Evolutionary conservation across 2,888 invertebrate genomes (phyloP).

Genomic region (Caenorhabditis virilis): DNA sequence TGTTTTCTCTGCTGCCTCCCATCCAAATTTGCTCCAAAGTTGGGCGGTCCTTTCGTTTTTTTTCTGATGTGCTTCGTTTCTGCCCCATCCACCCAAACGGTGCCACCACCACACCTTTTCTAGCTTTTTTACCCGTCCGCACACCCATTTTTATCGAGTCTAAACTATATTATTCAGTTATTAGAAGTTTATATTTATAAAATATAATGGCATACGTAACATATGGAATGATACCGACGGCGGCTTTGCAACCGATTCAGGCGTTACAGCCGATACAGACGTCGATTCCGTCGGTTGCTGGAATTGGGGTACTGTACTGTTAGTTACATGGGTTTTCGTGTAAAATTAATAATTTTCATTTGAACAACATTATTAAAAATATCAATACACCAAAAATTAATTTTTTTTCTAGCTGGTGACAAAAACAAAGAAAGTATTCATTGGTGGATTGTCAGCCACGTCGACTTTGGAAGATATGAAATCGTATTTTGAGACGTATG

Average conservation of each 20-base stretch:
- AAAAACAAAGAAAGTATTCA: conserved; percentile 99
- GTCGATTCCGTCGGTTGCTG: conserved; percentile 31
- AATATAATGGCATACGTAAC: conserved; percentile 32
- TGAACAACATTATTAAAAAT: no score
- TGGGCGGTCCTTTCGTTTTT: background rate
- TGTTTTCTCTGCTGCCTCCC: no score
- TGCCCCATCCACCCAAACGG: no score
- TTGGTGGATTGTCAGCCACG: conserved; percentile 97
- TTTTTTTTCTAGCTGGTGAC: conserved; percentile 90
- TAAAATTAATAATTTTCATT: no score
- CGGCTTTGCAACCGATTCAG: background rate
- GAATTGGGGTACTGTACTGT: conserved; percentile 38
- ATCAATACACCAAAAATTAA: background rate
- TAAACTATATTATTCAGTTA: no score
- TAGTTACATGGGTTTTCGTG: conserved; percentile 5
- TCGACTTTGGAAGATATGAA: conserved; percentile 99
- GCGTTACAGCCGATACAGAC: conserved; percentile 4
- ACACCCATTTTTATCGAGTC: background rate
- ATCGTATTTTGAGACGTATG: conserved; percentile 99
- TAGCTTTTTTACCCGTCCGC: background rate
- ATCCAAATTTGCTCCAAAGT: background rate
- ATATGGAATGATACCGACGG: conserved; percentile 16
- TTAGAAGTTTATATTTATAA: no score
- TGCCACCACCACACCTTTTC: background rate
- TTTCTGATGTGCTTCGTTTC: no score